Evolutionary conservation across 53 echinoderm and acorn worm genomes (phyloP), one percentile per base, ranked within the genome.

Genomic region (Apostichopus leukothele): DNA sequence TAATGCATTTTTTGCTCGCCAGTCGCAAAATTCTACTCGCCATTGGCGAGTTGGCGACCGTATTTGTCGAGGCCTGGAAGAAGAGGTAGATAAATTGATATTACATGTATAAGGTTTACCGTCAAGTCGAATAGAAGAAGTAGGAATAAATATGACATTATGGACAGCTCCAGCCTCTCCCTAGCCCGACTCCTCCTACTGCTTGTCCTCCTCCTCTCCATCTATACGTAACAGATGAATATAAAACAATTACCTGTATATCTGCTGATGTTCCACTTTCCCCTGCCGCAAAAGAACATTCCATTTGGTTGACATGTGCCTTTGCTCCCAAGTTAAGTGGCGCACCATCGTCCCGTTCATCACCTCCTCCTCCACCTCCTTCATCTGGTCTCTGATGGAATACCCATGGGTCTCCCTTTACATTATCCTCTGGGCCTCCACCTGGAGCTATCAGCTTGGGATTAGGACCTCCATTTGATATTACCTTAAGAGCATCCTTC

Each of bases 241-340:
- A 57, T 10, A 57, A 7, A 57, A 57, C 10, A 57, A 57, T 52
- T 89, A 97, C 97, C 97, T 97, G 93, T 2, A 97, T 80, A 86
- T 97, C 95, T 1, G 91, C 94, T 27, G 92, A 86, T 25, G 90
- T 94, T 9, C 97, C 97, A 86, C 90, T 94, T 5, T 94, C 95
- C 5, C 90, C 91, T 5, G 91, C 88, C 9, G 86, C 97, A 92
- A 97, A 95, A 7, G 91, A 75, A 74, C 97, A 97, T 66, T 97
- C 97, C 71, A 90, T 91, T 26, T 76, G 74, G 20, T 86, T 90
- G 16, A 97, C 92, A 59, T 92, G 88, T 10, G 95, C 95, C 78
- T 76, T 68, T 9, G 90, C 93, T 18, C 93, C 94, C 53, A 86
- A 51, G 5, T 63, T 52, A 51, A 71, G 20, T 87, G 86, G 73